Conservation (phyloP, 2,113 vertebrate genomes). For the Columba janthina region DNA sequence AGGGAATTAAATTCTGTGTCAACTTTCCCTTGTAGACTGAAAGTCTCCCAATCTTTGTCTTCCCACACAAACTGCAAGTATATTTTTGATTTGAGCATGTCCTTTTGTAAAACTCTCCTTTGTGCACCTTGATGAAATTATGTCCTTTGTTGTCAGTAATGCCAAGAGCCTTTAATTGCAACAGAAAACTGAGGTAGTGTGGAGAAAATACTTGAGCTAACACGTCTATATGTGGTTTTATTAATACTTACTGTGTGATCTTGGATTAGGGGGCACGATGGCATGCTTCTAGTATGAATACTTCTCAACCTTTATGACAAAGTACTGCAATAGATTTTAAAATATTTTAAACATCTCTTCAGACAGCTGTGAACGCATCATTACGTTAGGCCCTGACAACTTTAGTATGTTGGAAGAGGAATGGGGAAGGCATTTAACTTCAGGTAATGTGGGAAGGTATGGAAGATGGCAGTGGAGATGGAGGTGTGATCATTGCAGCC, state of each 20-base stretch:
- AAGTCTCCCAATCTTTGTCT: not conserved
- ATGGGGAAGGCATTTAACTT: not conserved
- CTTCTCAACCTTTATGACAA: not conserved
- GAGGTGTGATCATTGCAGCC: rapidly evolving
- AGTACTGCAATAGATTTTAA: not conserved
- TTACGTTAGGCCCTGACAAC: not conserved
- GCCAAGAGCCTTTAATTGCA: not conserved
- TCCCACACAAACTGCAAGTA: not conserved
- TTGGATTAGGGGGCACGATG: not conserved
- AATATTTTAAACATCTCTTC: not conserved
- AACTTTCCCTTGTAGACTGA: not conserved
- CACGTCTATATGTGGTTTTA: not conserved
- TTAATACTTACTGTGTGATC: not conserved
- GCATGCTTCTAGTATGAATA: not conserved
- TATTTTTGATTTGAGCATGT: not conserved
- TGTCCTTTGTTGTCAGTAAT: not conserved
- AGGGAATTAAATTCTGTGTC: not conserved
- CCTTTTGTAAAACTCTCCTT: not conserved
- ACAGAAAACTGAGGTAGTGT: not conserved
- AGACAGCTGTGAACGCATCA: not conserved
- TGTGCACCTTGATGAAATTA: rapidly evolving
- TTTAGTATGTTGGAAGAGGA: not conserved
- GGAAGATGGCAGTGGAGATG: not conserved
- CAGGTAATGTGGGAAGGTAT: not conserved
- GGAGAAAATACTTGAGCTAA: not conserved